Conservation (phyloP, 37 sponge, comb jelly and placozoan genomes). For the Aplysina aerophoba region DNA sequence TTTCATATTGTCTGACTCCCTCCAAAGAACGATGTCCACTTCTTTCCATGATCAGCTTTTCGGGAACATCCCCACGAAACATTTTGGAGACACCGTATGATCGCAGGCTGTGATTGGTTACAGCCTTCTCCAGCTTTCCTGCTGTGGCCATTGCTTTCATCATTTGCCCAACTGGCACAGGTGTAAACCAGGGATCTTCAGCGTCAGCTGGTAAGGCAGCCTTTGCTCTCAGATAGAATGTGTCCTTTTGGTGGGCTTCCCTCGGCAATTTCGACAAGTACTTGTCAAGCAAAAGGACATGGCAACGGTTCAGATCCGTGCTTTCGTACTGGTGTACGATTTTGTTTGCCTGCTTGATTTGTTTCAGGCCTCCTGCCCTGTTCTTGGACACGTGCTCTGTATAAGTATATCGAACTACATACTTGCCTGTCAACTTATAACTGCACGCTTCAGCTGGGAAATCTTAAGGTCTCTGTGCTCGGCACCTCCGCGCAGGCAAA, state of each 20-base stretch:
- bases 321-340: constrained; percentile 38
- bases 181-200: constrained; percentile 17
- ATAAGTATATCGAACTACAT: constrained; percentile 11
- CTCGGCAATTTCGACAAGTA: background rate
- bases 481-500: constrained; percentile 24
- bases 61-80: constrained; percentile 15
- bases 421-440: constrained; percentile 3
- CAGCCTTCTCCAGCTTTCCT: background rate
- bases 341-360: constrained; percentile 26
- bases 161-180: constrained; percentile 10
- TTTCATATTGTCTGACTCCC: too few relatives aligned
- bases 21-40: constrained; percentile 25
- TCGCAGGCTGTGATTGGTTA: constrained; percentile 33
- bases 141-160: background rate
- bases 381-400: constrained; percentile 37
- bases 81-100: constrained; percentile 12
- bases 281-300: background rate
- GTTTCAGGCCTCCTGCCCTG: constrained; percentile 16
- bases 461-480: constrained; percentile 18
- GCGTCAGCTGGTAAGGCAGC: too few relatives aligned
- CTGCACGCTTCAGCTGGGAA: constrained; percentile 16
- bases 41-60: constrained; percentile 25
- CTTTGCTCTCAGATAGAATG: too few relatives aligned
- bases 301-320: background rate
- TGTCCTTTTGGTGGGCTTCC: too few relatives aligned